Base-by-base conservation (phyloP, 2,113 vertebrate genomes). In the Synchiropus splendidus region DNA sequence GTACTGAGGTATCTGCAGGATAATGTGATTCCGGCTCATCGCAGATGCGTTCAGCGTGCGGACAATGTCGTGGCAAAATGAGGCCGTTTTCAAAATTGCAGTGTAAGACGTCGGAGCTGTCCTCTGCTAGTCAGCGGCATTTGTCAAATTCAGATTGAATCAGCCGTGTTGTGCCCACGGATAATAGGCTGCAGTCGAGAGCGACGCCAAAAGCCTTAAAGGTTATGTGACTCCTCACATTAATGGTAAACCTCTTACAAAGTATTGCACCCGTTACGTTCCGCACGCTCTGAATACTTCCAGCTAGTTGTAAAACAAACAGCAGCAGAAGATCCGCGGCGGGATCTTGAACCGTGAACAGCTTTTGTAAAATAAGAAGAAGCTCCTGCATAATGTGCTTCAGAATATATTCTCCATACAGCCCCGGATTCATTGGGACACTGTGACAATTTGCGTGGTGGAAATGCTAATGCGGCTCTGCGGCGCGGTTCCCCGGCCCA, bases 61-160 rank as follows among this genome's bases (percentile, higher is more conserved):
- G 50, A 79, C 69, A 64, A 75, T 66, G 37, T 60, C 2, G 14
- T 50, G 27, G 52, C 51, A 40, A 79, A 73, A 79, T 70, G 68
- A 77, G 72, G 54, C 6, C 13, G 34, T 67, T 73, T 70, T 66
- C 39, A 64, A 61, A 79, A 83, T 79, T 72, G 70, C 51, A 32
- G 45, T 67, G 70, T 55, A 61, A 62, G 61, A 64, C 57, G 74
- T 53, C 56, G 38, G 60, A 50, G 58, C 54, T 53, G 54, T 69
- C 52, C 59, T 65, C 69, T 27, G 4, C 4, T 39, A 53, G 65
- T 71, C 75, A 76, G 72, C 67, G 57, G 42, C 74, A 77, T 80
- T 75, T 68, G 68, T 74, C 66, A 69, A 57, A 66, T 58, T 70
- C 68, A 63, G 59, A 77, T 70, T 64, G 68, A 64, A 74, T 76